phyloP scores from a whole-genome alignment of 2,888 invertebrate species.

The Ditula angustiorana region DNA sequence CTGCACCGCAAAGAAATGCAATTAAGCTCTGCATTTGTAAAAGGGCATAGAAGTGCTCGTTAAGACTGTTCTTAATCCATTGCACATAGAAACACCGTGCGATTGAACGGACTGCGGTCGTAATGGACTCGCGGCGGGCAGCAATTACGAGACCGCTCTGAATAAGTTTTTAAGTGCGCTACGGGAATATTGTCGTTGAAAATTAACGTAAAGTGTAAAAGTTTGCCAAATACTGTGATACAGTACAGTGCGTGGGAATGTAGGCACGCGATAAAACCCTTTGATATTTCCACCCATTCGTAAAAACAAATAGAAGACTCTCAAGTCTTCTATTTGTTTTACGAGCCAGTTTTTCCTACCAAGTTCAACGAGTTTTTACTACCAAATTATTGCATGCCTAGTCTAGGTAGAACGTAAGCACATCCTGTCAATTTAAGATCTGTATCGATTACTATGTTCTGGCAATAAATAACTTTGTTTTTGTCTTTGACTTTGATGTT shows the following conservation, averaged over 20 bases:
- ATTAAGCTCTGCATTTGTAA: background rate
- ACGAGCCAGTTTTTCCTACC: no score
- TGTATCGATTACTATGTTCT: no score
- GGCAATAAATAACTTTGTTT: no score
- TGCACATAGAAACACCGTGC: conserved; percentile 7
- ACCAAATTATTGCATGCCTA: no score
- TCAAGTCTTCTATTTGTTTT: no score
- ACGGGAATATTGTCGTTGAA: conserved; percentile 33
- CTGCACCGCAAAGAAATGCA: conserved; percentile 1
- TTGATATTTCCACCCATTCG: no score
- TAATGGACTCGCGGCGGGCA: conserved; percentile 28
- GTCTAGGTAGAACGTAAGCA: no score
- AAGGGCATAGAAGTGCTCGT: conserved; percentile 9
- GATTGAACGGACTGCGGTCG: conserved; percentile 29
- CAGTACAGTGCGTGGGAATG: conserved; percentile 8
- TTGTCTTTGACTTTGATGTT: no score
- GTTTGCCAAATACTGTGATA: conserved; percentile 14
- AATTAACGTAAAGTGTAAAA: conserved; percentile 14
- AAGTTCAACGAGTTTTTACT: no score
- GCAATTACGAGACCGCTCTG: conserved; percentile 34
- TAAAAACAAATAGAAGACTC: no score
- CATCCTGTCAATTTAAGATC: no score
- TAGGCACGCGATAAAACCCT: background rate
- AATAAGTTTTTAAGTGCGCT: conserved; percentile 37
- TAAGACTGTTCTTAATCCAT: conserved; percentile 9